Evolutionary conservation across 2,797 vertebrate genomes (phyloP).

Genomic region (Champsocephalus esox): DNA sequence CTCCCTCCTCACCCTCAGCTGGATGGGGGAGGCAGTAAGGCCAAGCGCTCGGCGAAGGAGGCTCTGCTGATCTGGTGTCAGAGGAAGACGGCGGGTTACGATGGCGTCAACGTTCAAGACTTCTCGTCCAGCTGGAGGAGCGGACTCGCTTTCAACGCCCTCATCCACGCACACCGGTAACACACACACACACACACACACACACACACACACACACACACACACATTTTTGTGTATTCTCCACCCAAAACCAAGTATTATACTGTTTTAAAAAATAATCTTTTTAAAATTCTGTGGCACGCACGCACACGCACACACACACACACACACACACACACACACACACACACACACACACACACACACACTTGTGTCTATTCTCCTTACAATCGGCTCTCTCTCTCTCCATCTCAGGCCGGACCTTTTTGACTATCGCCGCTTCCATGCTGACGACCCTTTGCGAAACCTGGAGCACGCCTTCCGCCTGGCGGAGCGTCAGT

Average conservation of each 20-base stretch:
- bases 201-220: too few relatives aligned
- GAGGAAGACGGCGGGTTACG: slow-evolving; percentile 88
- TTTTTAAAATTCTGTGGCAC: too few relatives aligned
- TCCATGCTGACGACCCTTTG: slow-evolving; percentile 77
- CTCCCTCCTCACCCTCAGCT: slow-evolving; percentile 68
- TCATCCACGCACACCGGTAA: slow-evolving; percentile 92
- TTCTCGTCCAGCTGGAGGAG: slow-evolving; percentile 93
- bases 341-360: too few relatives aligned
- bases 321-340: background rate
- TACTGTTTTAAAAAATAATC: too few relatives aligned
- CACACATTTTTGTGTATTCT: background rate
- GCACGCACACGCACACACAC: slow-evolving; percentile 83
- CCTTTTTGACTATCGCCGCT: slow-evolving; percentile 87
- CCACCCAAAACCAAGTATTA: background rate
- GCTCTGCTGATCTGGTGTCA: slow-evolving; percentile 94
- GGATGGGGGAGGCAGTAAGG: slow-evolving; percentile 82
- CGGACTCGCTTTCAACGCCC: slow-evolving; percentile 91
- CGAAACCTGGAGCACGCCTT: slow-evolving; percentile 89
- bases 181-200: background rate
- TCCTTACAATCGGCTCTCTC: background rate
- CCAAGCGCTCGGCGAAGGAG: slow-evolving; percentile 89
- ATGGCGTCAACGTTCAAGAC: slow-evolving; percentile 87
- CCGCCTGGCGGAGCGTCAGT: slow-evolving; percentile 84
- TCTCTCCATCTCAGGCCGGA: slow-evolving; percentile 84
- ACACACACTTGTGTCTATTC: background rate